These are phyloP conservation scores for Mactromeris polynyma DNA, from an alignment of 2,888 invertebrate genomes.

Conservation along the genomic window DNA sequence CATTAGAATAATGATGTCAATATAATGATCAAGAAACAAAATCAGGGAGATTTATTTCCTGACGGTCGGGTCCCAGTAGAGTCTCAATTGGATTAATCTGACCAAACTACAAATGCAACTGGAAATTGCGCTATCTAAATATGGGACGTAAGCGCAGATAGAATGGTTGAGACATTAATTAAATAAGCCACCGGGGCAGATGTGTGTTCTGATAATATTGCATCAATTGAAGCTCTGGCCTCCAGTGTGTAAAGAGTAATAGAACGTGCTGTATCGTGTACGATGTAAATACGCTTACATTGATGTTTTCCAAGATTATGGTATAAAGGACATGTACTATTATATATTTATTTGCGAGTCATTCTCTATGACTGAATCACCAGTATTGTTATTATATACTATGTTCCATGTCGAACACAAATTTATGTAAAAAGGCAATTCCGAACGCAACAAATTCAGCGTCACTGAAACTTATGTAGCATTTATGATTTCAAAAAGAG, in stretches of 20 bases:
- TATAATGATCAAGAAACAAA: conserved; percentile 12
- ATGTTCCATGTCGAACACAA: too few species aligned
- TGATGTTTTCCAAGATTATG: not conserved
- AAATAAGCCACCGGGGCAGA: conserved; percentile 5
- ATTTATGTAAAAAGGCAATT: too few species aligned
- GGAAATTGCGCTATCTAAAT: conserved; percentile 8
- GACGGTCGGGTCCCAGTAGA: conserved; percentile 2
- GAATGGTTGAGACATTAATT: not conserved
- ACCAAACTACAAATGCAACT: conserved; percentile 4
- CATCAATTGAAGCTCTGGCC: not conserved
- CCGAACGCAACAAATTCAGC: too few species aligned
- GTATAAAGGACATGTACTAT: too few species aligned
- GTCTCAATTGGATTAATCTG: not conserved
- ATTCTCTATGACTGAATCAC: too few species aligned
- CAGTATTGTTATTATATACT: too few species aligned
- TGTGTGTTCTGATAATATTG: not conserved
- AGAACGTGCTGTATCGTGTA: not conserved
- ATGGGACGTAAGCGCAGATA: not conserved
- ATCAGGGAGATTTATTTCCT: conserved; percentile 29
- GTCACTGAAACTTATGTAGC: too few species aligned
- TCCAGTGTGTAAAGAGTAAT: not conserved
- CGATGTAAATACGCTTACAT: not conserved
- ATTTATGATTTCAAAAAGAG: too few species aligned
- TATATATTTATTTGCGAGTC: too few species aligned
- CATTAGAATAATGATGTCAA: conserved; percentile 40